phyloP scores from a whole-genome alignment of 2,113 vertebrate species.

The Cygnus atratus region DNA sequence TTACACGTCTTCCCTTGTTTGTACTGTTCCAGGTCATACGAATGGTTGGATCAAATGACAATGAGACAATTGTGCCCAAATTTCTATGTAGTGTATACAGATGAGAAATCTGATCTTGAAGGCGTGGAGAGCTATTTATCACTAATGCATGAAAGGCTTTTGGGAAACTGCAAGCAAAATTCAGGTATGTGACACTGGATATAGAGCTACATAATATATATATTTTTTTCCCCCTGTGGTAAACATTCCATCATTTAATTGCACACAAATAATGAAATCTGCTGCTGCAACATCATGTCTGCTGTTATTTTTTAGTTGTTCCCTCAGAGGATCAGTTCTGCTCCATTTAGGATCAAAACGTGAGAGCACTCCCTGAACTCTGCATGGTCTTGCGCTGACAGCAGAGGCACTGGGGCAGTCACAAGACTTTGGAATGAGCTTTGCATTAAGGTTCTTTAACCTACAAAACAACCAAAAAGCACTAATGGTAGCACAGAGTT shows the following conservation, averaged over 20 bases:
- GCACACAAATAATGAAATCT: neutral
- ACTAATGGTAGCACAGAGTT: neutral
- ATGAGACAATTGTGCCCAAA: neutral
- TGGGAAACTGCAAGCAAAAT: neutral
- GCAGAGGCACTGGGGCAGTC: neutral
- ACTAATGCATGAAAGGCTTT: neutral
- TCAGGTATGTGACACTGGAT: neutral
- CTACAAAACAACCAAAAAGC: neutral
- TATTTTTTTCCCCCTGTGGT: neutral
- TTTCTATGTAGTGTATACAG: neutral
- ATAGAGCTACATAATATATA: neutral
- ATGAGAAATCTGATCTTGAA: neutral
- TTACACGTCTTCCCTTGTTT: neutral
- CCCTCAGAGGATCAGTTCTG: neutral
- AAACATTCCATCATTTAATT: neutral
- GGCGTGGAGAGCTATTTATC: neutral
- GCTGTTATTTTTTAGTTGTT: neutral
- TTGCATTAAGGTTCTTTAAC: neutral
- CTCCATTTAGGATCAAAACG: neutral
- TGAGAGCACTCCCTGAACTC: neutral
- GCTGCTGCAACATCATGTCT: neutral
- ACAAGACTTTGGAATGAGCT: neutral
- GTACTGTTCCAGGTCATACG: neutral
- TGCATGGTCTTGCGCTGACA: accelerated
- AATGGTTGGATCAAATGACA: neutral